These are phyloP conservation scores for Pegoplata infirma DNA, from an alignment of 2,888 invertebrate species.

Conservation along the genomic window DNA sequence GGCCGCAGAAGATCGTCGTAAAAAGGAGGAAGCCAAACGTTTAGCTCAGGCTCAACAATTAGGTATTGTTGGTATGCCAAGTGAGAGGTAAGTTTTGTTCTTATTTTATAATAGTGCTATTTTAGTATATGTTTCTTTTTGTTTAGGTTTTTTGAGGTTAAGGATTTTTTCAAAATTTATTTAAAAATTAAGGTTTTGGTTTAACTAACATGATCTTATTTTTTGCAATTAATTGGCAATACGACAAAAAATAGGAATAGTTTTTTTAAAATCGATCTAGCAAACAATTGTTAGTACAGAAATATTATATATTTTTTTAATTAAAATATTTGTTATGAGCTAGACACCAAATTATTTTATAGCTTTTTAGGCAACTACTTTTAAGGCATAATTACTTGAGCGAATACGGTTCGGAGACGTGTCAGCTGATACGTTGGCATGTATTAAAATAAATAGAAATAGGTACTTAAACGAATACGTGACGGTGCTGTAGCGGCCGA, in stretches of 20 bases:
- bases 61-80: slow-evolving; percentile 65
- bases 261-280: slow-evolving; percentile 55
- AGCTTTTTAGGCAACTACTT: too few relatives aligned
- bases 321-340: too few relatives aligned
- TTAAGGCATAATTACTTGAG: too few relatives aligned
- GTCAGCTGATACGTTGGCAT: too few relatives aligned
- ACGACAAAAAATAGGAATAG: slow-evolving; percentile 2
- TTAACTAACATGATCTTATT: slow-evolving; percentile 28
- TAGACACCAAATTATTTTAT: too few relatives aligned
- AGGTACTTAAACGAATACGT: too few relatives aligned
- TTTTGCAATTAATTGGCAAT: slow-evolving; percentile 25
- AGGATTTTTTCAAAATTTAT: slow-evolving; percentile 16
- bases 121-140: background rate
- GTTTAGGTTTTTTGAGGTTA: slow-evolving; percentile 3
- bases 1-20: slow-evolving; percentile 90
- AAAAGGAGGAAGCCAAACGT: slow-evolving; percentile 80
- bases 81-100: slow-evolving; percentile 72
- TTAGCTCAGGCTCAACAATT: slow-evolving; percentile 69
- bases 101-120: slow-evolving; percentile 5
- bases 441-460: too few relatives aligned
- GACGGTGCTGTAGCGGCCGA: too few relatives aligned
- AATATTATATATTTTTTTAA: background rate
- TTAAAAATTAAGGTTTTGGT: slow-evolving; percentile 34
- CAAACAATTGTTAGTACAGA: slow-evolving; percentile 46
- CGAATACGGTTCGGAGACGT: too few relatives aligned